These are phyloP conservation scores for Pammene aurita DNA, from an alignment of 2,888 invertebrate species.

Conservation along the genomic window DNA sequence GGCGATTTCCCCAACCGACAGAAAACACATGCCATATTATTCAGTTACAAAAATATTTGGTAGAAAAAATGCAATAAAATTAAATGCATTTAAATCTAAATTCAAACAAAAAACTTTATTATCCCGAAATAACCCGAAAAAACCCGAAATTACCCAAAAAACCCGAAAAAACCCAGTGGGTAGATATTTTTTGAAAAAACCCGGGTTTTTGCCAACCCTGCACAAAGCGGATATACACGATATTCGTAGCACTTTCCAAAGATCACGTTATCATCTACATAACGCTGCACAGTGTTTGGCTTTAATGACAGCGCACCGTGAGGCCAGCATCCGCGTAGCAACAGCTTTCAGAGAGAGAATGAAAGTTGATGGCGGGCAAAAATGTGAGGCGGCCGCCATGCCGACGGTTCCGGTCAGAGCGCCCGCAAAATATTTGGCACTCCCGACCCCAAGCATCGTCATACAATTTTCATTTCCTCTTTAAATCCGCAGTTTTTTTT, in stretches of 20 bases:
- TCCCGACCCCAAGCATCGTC: conserved; percentile 46
- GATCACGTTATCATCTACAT: conserved; percentile 78
- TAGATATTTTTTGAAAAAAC: too few species aligned
- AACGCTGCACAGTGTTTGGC: conserved; percentile 72
- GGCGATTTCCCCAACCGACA: too few species aligned
- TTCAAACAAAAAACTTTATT: too few species aligned
- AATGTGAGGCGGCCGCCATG: conserved; percentile 57
- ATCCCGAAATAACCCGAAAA: too few species aligned
- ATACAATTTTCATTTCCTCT: conserved; percentile 51
- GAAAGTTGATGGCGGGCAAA: conserved; percentile 79
- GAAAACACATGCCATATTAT: too few species aligned
- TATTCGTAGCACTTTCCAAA: conserved; percentile 74
- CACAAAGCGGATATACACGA: conserved; percentile 54
- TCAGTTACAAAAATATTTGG: too few species aligned
- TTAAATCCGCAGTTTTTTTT: conserved; percentile 47
- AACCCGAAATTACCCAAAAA: too few species aligned
- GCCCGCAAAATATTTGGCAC: conserved; percentile 64
- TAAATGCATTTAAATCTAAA: too few species aligned
- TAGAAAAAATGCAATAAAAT: too few species aligned
- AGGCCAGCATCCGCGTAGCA: conserved; percentile 80
- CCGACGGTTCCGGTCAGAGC: conserved; percentile 63
- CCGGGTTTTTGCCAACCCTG: too few species aligned
- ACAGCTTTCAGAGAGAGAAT: conserved; percentile 78
- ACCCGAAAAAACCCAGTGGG: too few species aligned
- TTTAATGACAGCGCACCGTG: conserved; percentile 74